Percentiles rank a stretch among this genome's conserved stretches.
Conservation (phyloP, 2,797 vertebrate genomes). For the Nannoperca australis region DNA sequence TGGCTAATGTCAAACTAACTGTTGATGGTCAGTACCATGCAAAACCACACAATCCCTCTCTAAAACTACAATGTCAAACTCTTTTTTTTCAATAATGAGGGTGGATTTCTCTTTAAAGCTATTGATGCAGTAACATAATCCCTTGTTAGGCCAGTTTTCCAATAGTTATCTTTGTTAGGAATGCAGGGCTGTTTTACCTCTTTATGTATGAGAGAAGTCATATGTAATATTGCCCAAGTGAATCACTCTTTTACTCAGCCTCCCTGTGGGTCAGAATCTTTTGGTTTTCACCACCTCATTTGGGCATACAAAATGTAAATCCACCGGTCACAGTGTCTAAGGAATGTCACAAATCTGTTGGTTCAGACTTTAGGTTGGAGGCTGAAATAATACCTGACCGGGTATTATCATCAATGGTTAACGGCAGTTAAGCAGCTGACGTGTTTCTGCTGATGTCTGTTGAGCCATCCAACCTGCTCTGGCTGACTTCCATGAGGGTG, state of each 20-base stretch:
- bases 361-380: slow-evolving; percentile 36
- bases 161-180: slow-evolving; percentile 49
- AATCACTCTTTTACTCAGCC: slow-evolving; percentile 42
- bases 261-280: neutral
- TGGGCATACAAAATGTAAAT: slow-evolving; percentile 27
- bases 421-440: slow-evolving; percentile 25
- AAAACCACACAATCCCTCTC: no score
- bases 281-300: slow-evolving; percentile 41
- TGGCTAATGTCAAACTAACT: no score
- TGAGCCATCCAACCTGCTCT: slow-evolving; percentile 11
- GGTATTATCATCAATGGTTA: slow-evolving; percentile 49
- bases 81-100: neutral
- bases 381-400: slow-evolving; percentile 56
- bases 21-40: no score
- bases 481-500: slow-evolving; percentile 21
- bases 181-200: slow-evolving; percentile 48
- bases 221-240: slow-evolving; percentile 16
- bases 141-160: slow-evolving; percentile 42
- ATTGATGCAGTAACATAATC: neutral
- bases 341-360: slow-evolving; percentile 54
- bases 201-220: slow-evolving; percentile 44
- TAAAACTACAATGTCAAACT: neutral
- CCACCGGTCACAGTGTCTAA: slow-evolving; percentile 30
- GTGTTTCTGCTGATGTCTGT: slow-evolving; percentile 10
- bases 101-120: neutral